Percentiles rank a stretch among this genome's conserved stretches.
Conservation (phyloP, 2,888 invertebrate species). For the Mythimna pallens region DNA sequence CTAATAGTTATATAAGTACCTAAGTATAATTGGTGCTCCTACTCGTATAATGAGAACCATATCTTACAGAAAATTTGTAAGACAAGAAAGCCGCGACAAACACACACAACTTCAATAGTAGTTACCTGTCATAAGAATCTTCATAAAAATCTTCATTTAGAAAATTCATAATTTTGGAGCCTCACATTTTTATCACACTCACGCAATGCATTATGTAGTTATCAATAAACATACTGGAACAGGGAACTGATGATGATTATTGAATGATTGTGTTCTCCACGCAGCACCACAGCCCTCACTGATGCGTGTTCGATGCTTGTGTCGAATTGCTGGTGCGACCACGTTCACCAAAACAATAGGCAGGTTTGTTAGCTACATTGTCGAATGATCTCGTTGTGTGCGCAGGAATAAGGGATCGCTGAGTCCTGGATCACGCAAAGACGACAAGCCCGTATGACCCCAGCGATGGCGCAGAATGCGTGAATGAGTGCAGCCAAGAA, state of each 20-base stretch:
- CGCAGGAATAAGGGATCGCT: slow-evolving; percentile 61
- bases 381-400: slow-evolving; percentile 23
- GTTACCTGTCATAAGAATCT: neutral
- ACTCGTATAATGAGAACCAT: neutral
- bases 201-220: slow-evolving; percentile 14
- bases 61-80: neutral
- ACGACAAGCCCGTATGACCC: slow-evolving; percentile 69
- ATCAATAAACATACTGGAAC: neutral
- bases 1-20: neutral
- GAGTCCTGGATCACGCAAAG: slow-evolving; percentile 63
- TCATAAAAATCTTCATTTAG: neutral
- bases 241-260: neutral
- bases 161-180: neutral
- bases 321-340: slow-evolving; percentile 12
- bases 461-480: slow-evolving; percentile 60
- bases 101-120: too few species aligned
- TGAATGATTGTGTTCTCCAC: neutral
- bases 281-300: neutral
- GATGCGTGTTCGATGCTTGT: slow-evolving; percentile 8
- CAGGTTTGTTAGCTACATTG: neutral
- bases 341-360: neutral
- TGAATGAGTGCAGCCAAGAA: slow-evolving; percentile 65
- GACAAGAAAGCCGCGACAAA: neutral
- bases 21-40: neutral
- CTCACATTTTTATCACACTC: neutral